Evolutionary conservation across 2,888 invertebrate species (phyloP).

Genomic region (Eudemis profundana): DNA sequence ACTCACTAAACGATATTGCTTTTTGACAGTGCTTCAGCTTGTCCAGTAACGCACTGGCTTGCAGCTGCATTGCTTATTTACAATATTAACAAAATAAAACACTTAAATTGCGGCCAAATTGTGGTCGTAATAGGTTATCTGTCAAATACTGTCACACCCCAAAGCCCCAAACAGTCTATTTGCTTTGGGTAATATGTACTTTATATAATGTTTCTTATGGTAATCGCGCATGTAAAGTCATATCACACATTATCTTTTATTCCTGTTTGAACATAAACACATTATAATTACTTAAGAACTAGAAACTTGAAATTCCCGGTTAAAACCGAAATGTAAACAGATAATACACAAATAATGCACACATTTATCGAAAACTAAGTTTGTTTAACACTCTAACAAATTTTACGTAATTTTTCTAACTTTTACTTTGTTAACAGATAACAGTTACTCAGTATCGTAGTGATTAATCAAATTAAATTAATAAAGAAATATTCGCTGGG

Average conservation of each 20-base stretch:
- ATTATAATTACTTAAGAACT: slow-evolving; percentile 8
- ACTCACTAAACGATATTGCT: slow-evolving; percentile 73
- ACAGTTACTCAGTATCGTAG: too few relatives aligned
- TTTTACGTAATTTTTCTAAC: too few relatives aligned
- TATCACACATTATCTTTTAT: slow-evolving; percentile 3
- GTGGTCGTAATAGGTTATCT: slow-evolving; percentile 58
- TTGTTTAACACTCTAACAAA: too few relatives aligned
- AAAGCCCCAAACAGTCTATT: slow-evolving; percentile 45
- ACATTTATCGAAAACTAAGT: not conserved
- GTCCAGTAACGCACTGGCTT: slow-evolving; percentile 83
- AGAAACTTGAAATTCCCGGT: slow-evolving; percentile 47
- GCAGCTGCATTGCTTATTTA: slow-evolving; percentile 72
- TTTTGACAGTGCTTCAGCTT: slow-evolving; percentile 84
- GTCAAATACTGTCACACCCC: slow-evolving; percentile 52
- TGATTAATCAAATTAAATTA: too few relatives aligned
- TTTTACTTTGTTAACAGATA: too few relatives aligned
- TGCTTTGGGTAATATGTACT: slow-evolving; percentile 18
- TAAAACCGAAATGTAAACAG: slow-evolving; percentile 18
- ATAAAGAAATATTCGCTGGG: not conserved
- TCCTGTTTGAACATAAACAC: slow-evolving; percentile 48
- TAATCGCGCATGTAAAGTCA: not conserved
- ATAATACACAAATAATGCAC: not conserved
- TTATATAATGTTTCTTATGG: not conserved
- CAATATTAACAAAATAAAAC: slow-evolving; percentile 13
- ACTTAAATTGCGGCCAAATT: slow-evolving; percentile 37